Conservation (phyloP, 2,113 vertebrate genomes). For the Ophthalmolycus amberensis region DNA sequence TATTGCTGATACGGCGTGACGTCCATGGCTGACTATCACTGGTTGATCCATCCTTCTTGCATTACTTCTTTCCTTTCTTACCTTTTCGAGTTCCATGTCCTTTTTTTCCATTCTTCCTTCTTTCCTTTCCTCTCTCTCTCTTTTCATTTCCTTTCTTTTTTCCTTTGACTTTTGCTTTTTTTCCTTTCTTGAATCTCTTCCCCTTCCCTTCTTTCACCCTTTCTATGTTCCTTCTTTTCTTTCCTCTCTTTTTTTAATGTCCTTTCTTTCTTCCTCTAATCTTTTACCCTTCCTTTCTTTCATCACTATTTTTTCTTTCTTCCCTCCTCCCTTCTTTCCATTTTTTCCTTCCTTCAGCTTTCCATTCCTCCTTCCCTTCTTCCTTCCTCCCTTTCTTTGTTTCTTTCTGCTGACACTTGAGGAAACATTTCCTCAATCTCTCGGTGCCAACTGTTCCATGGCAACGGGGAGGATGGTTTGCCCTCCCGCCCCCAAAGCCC, state of each 20-base stretch:
- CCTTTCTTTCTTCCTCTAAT: neutral
- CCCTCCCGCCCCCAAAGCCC: constrained; percentile 41
- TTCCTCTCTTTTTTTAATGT: neutral
- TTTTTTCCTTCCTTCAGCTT: neutral
- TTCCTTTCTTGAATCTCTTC: neutral
- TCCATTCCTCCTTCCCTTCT: neutral
- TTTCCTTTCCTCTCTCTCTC: too few species aligned
- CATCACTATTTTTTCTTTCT: neutral
- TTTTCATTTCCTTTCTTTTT: neutral
- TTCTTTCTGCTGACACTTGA: constrained; percentile 59
- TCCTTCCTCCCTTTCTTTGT: constrained; percentile 30
- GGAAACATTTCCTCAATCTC: constrained; percentile 57
- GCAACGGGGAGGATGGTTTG: constrained; percentile 62
- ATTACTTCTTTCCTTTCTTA: too few species aligned
- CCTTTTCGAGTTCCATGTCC: too few species aligned
- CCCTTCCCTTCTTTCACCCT: neutral
- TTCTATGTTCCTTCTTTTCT: neutral
- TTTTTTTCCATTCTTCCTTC: neutral
- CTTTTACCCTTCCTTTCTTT: neutral
- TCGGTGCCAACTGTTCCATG: constrained; percentile 71
- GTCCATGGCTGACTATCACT: neutral
- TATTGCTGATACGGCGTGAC: neutral
- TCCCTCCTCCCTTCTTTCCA: neutral
- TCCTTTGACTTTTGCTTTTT: too few species aligned
- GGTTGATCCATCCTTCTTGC: too few species aligned